Percentiles rank a stretch among this genome's conserved stretches.
Conservation (phyloP, 2,888 invertebrate species). For the Hermodice carunculata region DNA sequence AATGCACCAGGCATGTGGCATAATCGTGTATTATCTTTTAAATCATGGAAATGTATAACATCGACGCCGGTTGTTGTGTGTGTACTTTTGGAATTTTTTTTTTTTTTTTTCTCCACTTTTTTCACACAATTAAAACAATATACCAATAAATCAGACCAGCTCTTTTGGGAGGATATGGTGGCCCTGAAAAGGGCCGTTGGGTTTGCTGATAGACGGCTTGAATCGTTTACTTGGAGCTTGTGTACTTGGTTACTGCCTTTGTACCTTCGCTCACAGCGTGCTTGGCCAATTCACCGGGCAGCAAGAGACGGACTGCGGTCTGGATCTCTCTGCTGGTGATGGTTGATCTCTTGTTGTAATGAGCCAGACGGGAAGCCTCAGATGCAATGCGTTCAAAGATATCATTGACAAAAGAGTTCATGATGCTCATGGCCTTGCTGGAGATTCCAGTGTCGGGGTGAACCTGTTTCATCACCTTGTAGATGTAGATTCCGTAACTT, state of each 20-base stretch:
- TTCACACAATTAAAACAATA: too few relatives aligned
- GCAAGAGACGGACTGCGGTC: constrained; percentile 77
- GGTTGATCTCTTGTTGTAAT: constrained; percentile 52
- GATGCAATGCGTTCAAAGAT: constrained; percentile 62
- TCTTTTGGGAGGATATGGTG: too few relatives aligned
- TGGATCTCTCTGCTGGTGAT: constrained; percentile 78
- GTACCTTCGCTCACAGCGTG: constrained; percentile 73
- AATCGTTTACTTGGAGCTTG: constrained; percentile 40
- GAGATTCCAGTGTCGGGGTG: constrained; percentile 62
- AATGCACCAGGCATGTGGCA: too few relatives aligned
- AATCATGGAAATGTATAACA: too few relatives aligned
- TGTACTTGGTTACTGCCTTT: constrained; percentile 57
- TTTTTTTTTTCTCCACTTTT: too few relatives aligned
- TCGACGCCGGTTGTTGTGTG: too few relatives aligned
- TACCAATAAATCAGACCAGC: too few relatives aligned
- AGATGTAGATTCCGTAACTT: constrained; percentile 54
- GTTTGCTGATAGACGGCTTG: neutral
- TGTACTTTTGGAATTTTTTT: too few relatives aligned
- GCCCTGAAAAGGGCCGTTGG: neutral
- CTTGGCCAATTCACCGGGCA: constrained; percentile 81
- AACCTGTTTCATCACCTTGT: constrained; percentile 59
- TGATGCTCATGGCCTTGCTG: constrained; percentile 48
- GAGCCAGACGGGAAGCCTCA: constrained; percentile 55
- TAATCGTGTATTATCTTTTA: too few relatives aligned
- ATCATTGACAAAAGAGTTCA: constrained; percentile 60